Evolutionary conservation across 2,888 invertebrate species (phyloP).

Genomic region (Diploptera punctata): DNA sequence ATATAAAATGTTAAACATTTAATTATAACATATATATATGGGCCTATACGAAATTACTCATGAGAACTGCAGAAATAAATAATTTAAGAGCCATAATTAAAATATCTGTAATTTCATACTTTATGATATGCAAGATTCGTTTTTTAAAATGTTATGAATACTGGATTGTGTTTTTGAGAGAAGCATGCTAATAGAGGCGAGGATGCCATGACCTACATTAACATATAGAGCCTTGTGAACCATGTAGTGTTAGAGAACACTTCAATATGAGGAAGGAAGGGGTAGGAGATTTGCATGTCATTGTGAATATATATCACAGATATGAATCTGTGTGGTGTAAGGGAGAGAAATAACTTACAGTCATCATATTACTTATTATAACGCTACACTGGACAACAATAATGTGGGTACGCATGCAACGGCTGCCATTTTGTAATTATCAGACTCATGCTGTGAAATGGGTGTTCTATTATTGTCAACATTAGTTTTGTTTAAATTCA

Average conservation of each 20-base stretch:
- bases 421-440: neutral
- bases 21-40: no score
- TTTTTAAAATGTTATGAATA: no score
- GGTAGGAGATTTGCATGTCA: neutral
- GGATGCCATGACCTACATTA: neutral
- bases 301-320: neutral
- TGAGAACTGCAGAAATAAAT: no score
- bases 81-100: no score
- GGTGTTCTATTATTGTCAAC: neutral
- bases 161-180: no score
- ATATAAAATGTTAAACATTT: no score
- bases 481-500: no score
- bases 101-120: no score
- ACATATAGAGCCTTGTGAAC: neutral
- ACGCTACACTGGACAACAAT: neutral
- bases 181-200: no score
- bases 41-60: no score
- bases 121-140: no score
- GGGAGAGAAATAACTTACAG: neutral
- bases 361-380: neutral
- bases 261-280: neutral
- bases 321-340: neutral
- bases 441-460: neutral
- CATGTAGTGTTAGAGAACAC: neutral
- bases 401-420: neutral